Conservation (phyloP, 2,888 invertebrate genomes). For the Eristalis intricaria region DNA sequence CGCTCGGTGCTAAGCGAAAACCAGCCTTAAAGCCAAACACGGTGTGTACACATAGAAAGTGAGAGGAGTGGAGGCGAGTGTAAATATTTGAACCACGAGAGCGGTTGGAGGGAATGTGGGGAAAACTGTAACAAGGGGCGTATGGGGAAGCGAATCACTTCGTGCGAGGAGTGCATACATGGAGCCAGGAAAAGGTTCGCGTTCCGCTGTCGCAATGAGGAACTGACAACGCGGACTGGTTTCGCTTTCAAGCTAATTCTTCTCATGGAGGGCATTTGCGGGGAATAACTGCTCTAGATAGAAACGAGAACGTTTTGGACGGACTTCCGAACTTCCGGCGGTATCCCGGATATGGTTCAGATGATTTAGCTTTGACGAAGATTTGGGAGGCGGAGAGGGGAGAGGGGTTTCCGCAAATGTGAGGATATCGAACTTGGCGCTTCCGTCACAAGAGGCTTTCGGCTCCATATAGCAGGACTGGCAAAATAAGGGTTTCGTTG, state of each 20-base stretch:
- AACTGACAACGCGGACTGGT: not conserved
- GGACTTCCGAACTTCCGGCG: not conserved
- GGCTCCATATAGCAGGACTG: too few species aligned
- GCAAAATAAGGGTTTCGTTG: too few species aligned
- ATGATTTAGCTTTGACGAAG: not conserved
- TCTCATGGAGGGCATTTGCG: not conserved
- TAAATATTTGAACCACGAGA: constrained; percentile 8
- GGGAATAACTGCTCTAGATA: not conserved
- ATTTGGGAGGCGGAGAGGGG: not conserved
- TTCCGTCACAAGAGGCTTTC: too few species aligned
- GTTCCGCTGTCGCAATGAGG: not conserved
- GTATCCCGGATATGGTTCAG: not conserved
- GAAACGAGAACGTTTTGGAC: not conserved
- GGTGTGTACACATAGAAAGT: constrained; percentile 17
- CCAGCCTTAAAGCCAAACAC: constrained; percentile 1
- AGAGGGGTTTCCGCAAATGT: too few species aligned
- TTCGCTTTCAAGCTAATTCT: not conserved
- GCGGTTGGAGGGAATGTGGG: not conserved
- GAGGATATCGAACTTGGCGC: too few species aligned
- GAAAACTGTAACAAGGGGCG: not conserved
- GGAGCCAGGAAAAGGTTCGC: not conserved
- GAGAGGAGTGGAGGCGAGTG: constrained; percentile 6
- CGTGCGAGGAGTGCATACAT: not conserved
- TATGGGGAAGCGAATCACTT: not conserved
- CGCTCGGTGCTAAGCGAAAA: not conserved